Percentiles rank a stretch among this genome's conserved stretches.
Conservation (phyloP, 2,797 vertebrate species). For the Phyllotis vaccarum region DNA sequence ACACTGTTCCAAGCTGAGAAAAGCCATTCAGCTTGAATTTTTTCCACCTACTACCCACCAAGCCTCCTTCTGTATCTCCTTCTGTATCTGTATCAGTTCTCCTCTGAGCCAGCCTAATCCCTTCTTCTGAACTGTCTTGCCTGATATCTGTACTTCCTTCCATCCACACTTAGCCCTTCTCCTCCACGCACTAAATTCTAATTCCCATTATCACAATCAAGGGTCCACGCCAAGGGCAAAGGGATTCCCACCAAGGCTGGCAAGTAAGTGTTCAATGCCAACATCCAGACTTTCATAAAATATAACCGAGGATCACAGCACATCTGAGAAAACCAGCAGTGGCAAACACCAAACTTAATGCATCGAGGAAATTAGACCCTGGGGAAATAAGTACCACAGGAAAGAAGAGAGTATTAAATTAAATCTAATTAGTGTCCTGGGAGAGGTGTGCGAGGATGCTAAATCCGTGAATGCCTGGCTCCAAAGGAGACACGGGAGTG, state of each 20-base stretch:
- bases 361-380: not conserved
- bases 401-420: slow-evolving; percentile 34
- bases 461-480: not conserved
- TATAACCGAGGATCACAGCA: not conserved
- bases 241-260: not conserved
- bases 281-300: not conserved
- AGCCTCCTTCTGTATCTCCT: not conserved
- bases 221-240: not conserved
- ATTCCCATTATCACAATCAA: not conserved
- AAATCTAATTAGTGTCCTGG: slow-evolving; percentile 42
- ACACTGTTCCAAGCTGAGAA: not conserved
- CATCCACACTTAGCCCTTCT: no score
- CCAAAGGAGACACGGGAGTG: not conserved
- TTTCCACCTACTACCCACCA: not conserved
- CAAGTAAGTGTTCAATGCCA: not conserved
- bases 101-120: no score
- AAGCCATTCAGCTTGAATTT: not conserved
- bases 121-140: not conserved
- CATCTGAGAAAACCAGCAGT: not conserved
- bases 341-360: not conserved
- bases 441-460: not conserved
- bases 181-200: no score
- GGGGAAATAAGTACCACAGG: not conserved
- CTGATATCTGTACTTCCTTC: not conserved
- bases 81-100: not conserved